Evolutionary conservation across 2,888 invertebrate genomes (phyloP), one percentile per base, ranked within the genome.

Genomic region (Euplagia quadripunctaria): DNA sequence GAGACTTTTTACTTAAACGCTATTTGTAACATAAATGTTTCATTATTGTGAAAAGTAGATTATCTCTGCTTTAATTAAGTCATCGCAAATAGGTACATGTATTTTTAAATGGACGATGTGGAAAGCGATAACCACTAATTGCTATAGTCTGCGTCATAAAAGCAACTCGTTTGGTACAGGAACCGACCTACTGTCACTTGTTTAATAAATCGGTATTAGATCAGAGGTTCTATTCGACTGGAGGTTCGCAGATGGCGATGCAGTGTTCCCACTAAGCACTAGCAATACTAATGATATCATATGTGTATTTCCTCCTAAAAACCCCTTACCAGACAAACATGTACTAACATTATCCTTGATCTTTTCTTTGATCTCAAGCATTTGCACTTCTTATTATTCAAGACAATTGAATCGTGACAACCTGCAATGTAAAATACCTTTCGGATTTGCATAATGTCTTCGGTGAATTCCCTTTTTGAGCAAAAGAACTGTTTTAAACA

Each of bases 381-480:
- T n/a, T 58, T 58, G 58, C 4, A 58, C 58, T 58, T 58, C 58
- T 58, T 58, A 31, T 31, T 58, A 58, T 58, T 58, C 61, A 31
- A 61, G 31, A 31, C 61, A 61, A 61, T 31, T 31, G 61, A 61
- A 61, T 14, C 61, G 61, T 61, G 61, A 31, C 31, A 61, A 12
- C 31, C 31, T 61, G 61, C 61, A 61, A 31, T 61, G 31, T 31
- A 61, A 61, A 61, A 61, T 61, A 61, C 61, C 31, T 61, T 80
- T 80, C 51, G 71, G 58, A 67, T 64, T 17, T 61, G 79, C 74
- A 42, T 72, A 68, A n/a, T 42, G 17, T 42, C 73, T 64, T 70
- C 74, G 73, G 73, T 31, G 4, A 66, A 66, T 16, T 49, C 31
- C 9, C 49, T 9, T 51, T 16, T 31, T 4, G 5, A 6, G 12